Percentiles rank a stretch among this genome's conserved stretches.
These are phyloP conservation scores for Ictalurus punctatus DNA, from an alignment of 2,113 vertebrate genomes.

Conservation along the genomic window DNA sequence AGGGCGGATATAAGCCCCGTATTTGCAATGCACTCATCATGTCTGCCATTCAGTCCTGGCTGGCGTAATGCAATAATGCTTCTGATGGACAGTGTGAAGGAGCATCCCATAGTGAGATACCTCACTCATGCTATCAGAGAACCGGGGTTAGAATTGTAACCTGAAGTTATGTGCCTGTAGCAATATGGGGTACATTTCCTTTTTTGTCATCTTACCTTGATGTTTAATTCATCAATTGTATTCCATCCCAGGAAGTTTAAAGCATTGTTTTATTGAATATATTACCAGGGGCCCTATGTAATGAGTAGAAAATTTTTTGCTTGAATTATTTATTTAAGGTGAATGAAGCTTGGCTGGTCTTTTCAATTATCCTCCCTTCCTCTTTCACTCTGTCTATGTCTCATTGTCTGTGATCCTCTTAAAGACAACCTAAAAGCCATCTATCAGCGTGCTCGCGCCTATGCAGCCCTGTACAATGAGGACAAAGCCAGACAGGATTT, in stretches of 20 bases:
- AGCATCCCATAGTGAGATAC: background rate
- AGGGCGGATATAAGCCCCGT: background rate
- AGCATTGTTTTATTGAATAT: constrained; percentile 18
- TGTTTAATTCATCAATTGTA: constrained; percentile 25
- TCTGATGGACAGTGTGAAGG: background rate
- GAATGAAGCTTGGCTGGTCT: constrained; percentile 17
- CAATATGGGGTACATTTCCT: background rate
- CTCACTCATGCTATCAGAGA: background rate
- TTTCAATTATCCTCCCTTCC: background rate
- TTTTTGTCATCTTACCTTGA: background rate
- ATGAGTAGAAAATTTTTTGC: background rate
- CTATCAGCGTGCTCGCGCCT: constrained; percentile 79
- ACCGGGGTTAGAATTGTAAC: background rate
- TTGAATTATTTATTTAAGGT: background rate
- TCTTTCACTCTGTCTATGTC: background rate
- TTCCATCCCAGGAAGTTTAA: constrained; percentile 17
- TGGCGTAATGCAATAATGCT: background rate
- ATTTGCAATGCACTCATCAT: background rate
- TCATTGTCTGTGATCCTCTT: constrained; percentile 21
- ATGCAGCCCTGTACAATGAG: constrained; percentile 75
- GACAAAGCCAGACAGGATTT: constrained; percentile 73
- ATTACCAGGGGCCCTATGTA: constrained; percentile 32
- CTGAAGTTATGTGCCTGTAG: background rate
- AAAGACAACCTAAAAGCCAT: constrained; percentile 80
- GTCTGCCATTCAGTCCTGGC: background rate